Percentiles rank a stretch among this genome's conserved stretches.
Evolutionary conservation across 2,113 vertebrate genomes (phyloP).

Genomic region (Struthio camelus): DNA sequence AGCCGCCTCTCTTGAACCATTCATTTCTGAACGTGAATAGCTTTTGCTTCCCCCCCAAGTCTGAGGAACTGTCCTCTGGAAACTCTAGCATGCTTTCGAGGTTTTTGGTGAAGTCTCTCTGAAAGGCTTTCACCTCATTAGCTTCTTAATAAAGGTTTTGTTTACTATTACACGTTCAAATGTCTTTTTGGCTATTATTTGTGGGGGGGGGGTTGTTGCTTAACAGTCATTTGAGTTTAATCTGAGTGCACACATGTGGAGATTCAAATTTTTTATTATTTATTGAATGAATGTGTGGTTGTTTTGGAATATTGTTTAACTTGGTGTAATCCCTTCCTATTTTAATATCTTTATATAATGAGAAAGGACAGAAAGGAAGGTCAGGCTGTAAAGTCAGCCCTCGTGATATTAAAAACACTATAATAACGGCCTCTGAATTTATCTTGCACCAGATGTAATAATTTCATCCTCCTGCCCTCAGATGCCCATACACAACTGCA

Average conservation of each 20-base stretch:
- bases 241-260: not conserved
- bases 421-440: not conserved
- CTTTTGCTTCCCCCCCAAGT: not conserved
- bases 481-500: not conserved
- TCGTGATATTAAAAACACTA: not conserved
- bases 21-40: not conserved
- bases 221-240: not conserved
- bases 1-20: not conserved
- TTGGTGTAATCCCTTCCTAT: not conserved
- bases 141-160: not conserved
- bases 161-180: not conserved
- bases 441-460: not conserved
- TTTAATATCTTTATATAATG: not conserved
- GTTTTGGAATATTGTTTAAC: not conserved
- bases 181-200: not conserved
- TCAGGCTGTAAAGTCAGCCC: not conserved
- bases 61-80: not conserved
- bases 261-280: not conserved
- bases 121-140: not conserved
- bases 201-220: not conserved
- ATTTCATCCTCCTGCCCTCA: not conserved
- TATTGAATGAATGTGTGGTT: not conserved
- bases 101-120: constrained; percentile 2
- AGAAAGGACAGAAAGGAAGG: not conserved
- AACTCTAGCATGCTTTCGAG: not conserved